Evolutionary conservation across 1,140 invertebrate species (phyloP).

Genomic region (Pseudomyrmex sp.): DNA sequence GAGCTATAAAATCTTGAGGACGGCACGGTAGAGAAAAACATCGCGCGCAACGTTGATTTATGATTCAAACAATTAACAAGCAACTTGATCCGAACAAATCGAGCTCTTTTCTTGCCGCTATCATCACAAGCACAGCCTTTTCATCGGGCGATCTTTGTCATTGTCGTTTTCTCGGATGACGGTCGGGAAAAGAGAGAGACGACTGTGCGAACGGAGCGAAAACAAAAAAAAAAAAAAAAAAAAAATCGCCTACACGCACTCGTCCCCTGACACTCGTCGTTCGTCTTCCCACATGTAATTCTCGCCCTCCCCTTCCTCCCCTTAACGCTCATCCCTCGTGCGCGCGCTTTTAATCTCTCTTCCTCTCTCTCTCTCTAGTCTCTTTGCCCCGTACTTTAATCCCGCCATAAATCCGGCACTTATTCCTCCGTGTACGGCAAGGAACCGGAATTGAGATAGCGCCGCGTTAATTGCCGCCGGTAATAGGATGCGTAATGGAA

Average conservation of each 20-base stretch:
- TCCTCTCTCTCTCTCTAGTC: not conserved
- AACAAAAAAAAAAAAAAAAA: not conserved
- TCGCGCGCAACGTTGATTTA: not conserved
- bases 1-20: not conserved
- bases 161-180: conserved; percentile 30
- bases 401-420: conserved; percentile 51
- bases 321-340: conserved; percentile 20
- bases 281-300: conserved; percentile 62
- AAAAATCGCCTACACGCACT: conserved; percentile 40
- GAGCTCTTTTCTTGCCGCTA: not conserved
- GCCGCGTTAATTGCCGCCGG: conserved; percentile 55
- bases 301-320: conserved; percentile 27
- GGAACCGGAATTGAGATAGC: conserved; percentile 61
- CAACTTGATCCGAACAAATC: conserved; percentile 9
- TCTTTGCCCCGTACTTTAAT: conserved; percentile 6
- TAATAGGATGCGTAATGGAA: conserved; percentile 51
- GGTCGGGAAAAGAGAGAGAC: not conserved
- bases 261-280: conserved; percentile 6
- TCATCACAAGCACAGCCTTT: not conserved
- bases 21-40: not conserved
- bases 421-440: conserved; percentile 15
- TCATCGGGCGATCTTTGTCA: not conserved
- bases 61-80: too few relatives aligned
- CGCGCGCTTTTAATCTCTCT: conserved; percentile 17
- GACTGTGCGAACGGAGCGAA: conserved; percentile 2